Evolutionary conservation across 2,797 vertebrate genomes (phyloP), one percentile per base, ranked within the genome.

Genomic region (Distichodus sexfasciatus): DNA sequence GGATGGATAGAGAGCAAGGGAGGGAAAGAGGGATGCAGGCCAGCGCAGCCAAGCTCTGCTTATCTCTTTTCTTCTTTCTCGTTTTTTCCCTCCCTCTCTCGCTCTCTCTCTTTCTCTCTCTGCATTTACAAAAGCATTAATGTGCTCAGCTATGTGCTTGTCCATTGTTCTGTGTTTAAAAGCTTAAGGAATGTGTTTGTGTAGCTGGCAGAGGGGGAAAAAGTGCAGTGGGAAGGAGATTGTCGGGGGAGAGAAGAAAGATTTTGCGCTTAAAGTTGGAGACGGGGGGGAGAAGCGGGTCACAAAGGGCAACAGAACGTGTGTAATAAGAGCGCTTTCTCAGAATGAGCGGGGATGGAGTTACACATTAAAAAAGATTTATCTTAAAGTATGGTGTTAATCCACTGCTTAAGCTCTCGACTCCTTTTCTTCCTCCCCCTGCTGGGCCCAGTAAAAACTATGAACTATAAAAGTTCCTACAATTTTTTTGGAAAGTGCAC

Each of bases 361-460:
- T 91, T 89, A 90, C 89, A 89, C 86, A 86, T 88, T 86, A 87
- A 90, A 89, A 88, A 85, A 86, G 84, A 90, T 90, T 89, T 88
- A 89, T 90, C 87, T 91, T 87, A 88, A 88, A 90, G 83, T 88
- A 88, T 85, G 85, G 82, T 86, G 85, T 83, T 91, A 90, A 90
- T 91, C 88, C 87, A 79, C 74, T 80, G 83, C 79, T 89, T 88
- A 85, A 91, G 86, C 83, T 82, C 48, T 64, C 55, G 44, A 64
- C 76, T 78, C 83, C 81, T 80, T 74, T 80, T 4, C 4, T 47
- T 58, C 38, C 84, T 84, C 80, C 75, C 64, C 66, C 54, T 69
- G 64, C 71, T 69, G 66, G 73, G 61, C 71, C 77, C 64, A 76
- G 80, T 82, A 81, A 89, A 83, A 88, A 82, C 82, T 78, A 86